These are phyloP conservation scores for Aplysina aerophoba DNA, from an alignment of 37 sponge, comb jelly and placozoan species.

Conservation along the genomic window DNA sequence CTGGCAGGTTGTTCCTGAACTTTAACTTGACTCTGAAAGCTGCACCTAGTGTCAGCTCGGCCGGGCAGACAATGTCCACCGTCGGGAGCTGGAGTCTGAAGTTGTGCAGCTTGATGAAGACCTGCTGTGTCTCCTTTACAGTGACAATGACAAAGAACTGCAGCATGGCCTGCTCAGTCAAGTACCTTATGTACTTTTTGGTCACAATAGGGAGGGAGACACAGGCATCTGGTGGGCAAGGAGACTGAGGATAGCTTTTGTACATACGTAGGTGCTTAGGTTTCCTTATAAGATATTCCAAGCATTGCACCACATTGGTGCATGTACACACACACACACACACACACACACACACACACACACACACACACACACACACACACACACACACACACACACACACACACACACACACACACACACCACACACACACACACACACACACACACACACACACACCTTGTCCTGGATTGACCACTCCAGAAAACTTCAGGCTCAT, in stretches of 20 bases:
- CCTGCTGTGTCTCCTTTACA: constrained; percentile 69
- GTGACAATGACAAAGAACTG: constrained; percentile 76
- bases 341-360: background rate
- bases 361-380: background rate
- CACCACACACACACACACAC: constrained; percentile 29
- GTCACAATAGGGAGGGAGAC: constrained; percentile 65
- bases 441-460: constrained; percentile 39
- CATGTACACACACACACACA: background rate
- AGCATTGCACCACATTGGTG: background rate
- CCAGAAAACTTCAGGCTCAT: constrained; percentile 82
- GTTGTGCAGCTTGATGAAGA: constrained; percentile 54
- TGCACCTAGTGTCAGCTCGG: constrained; percentile 41
- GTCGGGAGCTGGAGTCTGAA: constrained; percentile 48
- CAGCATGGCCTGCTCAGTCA: constrained; percentile 66
- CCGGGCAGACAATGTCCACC: constrained; percentile 46
- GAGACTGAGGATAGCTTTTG: too few species aligned
- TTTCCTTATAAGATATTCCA: background rate
- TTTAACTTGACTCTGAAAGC: constrained; percentile 47
- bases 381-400: background rate
- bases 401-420: background rate
- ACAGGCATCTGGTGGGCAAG: constrained; percentile 49
- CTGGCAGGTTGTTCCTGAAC: constrained; percentile 57
- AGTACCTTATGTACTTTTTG: constrained; percentile 57
- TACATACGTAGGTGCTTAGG: background rate
- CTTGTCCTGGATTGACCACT: constrained; percentile 65